Conservation (phyloP, 2,797 vertebrate species). For the Clamator glandarius region DNA sequence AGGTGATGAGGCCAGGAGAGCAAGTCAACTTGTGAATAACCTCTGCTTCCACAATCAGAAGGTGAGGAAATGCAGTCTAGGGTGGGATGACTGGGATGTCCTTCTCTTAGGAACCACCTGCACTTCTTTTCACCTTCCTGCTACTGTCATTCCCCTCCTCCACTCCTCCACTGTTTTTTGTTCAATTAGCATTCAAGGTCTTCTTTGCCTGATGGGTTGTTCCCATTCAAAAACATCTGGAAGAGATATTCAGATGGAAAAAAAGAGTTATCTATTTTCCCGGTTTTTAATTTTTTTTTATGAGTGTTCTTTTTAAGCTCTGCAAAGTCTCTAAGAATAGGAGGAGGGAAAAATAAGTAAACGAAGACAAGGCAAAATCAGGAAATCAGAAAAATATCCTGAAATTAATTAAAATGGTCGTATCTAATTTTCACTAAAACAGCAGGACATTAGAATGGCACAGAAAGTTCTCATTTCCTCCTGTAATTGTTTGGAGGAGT, state of each 20-base stretch:
- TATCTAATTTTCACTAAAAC: slow-evolving; percentile 1
- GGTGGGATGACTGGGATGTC: neutral
- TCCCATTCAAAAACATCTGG: neutral
- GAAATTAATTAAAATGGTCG: neutral
- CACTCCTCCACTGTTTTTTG: fast-evolving
- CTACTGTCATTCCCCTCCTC: neutral
- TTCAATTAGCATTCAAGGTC: neutral
- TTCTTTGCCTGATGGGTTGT: neutral
- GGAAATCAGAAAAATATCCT: neutral
- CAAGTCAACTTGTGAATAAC: neutral
- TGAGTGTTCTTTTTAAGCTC: neutral
- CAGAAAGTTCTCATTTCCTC: neutral
- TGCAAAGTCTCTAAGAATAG: neutral
- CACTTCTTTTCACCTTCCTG: neutral
- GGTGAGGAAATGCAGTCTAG: neutral
- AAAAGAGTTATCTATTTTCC: neutral
- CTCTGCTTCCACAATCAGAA: neutral
- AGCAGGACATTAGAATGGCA: neutral
- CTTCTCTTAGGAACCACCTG: neutral
- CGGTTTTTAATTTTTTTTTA: neutral
- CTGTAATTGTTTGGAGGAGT: neutral
- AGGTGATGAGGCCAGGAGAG: neutral
- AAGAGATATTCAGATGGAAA: neutral
- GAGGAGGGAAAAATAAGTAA: slow-evolving; percentile 10
- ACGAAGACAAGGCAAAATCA: neutral